Evolutionary conservation across 2,113 vertebrate genomes (phyloP).

Genomic region (rabbit (Oryctolagus cuniculus)): mOryCun1.1 NC_091442.1:56338001-56338500

Average conservation of each 20-base stretch:
- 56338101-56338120: background rate
- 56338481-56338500: constrained; percentile 56
- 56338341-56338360: constrained; percentile 63
- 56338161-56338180: background rate
- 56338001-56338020: background rate
- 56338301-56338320: constrained; percentile 45
- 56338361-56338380: constrained; percentile 61
- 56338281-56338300: constrained; percentile 35
- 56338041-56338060: background rate
- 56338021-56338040: background rate
- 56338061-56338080: background rate
- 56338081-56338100: background rate
- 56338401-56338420: constrained; percentile 76
- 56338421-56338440: constrained; percentile 66
- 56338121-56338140: background rate
- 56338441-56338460: constrained; percentile 69
- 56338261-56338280: constrained; percentile 14
- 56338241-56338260: background rate
- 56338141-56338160: background rate
- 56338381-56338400: constrained; percentile 55
- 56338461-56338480: constrained; percentile 78
- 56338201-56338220: background rate
- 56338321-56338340: constrained; percentile 55
- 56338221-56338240: background rate
- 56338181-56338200: background rate